These are phyloP conservation scores for Anthophora plumipes DNA, from an alignment of 2,888 invertebrate species.

Conservation along the genomic window DNA sequence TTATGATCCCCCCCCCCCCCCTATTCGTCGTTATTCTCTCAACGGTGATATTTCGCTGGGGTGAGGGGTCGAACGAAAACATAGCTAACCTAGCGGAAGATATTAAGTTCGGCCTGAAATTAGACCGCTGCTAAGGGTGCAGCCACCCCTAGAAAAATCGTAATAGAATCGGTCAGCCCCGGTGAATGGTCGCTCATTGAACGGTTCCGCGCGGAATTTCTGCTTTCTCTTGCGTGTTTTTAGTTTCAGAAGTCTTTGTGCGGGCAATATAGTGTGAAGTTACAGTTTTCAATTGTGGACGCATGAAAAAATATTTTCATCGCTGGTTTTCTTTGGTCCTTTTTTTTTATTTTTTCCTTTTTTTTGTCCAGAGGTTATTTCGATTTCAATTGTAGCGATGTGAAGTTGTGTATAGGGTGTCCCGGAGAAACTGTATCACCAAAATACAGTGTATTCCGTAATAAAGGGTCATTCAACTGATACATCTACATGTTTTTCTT, in stretches of 20 bases:
- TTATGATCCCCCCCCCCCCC: slow-evolving; percentile 35
- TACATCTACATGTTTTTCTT: too few relatives aligned
- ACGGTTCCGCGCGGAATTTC: slow-evolving; percentile 12
- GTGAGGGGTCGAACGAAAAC: slow-evolving; percentile 68
- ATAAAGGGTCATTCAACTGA: too few relatives aligned
- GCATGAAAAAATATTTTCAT: neutral
- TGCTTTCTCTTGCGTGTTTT: neutral
- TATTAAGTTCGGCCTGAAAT: slow-evolving; percentile 74
- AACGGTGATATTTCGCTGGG: slow-evolving; percentile 45
- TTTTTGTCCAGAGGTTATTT: neutral
- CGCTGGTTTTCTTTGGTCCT: neutral
- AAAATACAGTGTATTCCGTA: too few relatives aligned
- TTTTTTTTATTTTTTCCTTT: neutral
- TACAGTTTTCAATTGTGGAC: neutral
- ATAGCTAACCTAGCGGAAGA: slow-evolving; percentile 76
- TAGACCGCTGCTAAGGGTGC: slow-evolving; percentile 55
- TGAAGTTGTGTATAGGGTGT: neutral
- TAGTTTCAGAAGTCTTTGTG: neutral
- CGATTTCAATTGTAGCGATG: too few relatives aligned
- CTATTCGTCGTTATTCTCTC: slow-evolving; percentile 37
- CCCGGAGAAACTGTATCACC: too few relatives aligned
- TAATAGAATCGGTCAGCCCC: slow-evolving; percentile 46
- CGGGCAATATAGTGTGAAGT: neutral
- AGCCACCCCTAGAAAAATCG: slow-evolving; percentile 41
- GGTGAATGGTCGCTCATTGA: slow-evolving; percentile 13